Conservation (phyloP, 2,888 invertebrate species). For the Drosophila barbarae region DNA sequence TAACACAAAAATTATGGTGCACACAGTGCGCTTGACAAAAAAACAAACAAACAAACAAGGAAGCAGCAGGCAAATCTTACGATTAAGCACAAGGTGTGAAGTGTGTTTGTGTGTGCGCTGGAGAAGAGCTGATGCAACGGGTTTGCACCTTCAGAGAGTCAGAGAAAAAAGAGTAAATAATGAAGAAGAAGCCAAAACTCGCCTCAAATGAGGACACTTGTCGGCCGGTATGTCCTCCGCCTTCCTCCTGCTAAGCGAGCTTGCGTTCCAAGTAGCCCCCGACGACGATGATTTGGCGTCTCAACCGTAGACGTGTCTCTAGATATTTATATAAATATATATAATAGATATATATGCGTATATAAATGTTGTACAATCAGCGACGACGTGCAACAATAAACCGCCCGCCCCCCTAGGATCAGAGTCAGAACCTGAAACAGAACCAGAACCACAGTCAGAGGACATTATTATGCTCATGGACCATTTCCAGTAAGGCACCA, state of each 20-base stretch:
- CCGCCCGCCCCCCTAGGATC: constrained; percentile 25
- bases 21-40: constrained; percentile 68
- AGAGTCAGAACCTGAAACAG: constrained; percentile 7
- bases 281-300: constrained; percentile 63
- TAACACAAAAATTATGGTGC: constrained; percentile 55
- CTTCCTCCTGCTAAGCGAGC: constrained; percentile 49
- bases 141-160: constrained; percentile 11
- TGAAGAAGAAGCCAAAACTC: constrained; percentile 7
- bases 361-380: constrained; percentile 73
- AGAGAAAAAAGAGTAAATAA: background rate
- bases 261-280: constrained; percentile 52
- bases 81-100: constrained; percentile 30
- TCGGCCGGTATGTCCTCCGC: constrained; percentile 24
- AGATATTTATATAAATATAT: constrained; percentile 53
- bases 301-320: constrained; percentile 55
- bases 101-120: constrained; percentile 17
- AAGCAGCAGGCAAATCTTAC: constrained; percentile 30
- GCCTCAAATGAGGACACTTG: constrained; percentile 24
- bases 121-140: constrained; percentile 28
- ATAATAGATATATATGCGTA: constrained; percentile 50
- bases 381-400: constrained; percentile 74
- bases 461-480: constrained; percentile 30
- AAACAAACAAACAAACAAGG: constrained; percentile 43
- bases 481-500: constrained; percentile 60
- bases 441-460: constrained; percentile 40